Percentiles rank a stretch among this genome's conserved stretches.
phyloP scores from a whole-genome alignment of 2,797 vertebrate species.

The Aldrovandia affinis region DNA sequence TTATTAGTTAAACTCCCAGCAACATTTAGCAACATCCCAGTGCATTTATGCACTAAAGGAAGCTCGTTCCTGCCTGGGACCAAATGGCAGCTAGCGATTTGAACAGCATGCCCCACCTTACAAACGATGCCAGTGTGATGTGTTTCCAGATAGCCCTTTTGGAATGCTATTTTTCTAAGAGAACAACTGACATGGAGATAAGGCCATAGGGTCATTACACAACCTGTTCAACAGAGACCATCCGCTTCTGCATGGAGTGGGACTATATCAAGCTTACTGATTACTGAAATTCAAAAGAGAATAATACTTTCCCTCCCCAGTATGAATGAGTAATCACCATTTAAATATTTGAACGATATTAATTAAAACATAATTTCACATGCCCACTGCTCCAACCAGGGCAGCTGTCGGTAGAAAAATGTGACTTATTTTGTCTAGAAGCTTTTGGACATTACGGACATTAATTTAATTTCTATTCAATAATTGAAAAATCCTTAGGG shows the following conservation, averaged over 20 bases:
- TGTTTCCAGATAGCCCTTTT: neutral
- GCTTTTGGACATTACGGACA: no score
- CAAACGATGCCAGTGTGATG: neutral
- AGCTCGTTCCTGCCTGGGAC: neutral
- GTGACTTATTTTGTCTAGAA: no score
- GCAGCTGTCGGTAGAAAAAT: neutral
- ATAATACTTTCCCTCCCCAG: neutral
- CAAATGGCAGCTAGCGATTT: neutral
- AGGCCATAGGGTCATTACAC: neutral
- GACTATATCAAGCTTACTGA: neutral
- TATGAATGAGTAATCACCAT: neutral
- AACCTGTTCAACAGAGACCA: neutral
- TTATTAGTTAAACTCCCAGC: conserved; percentile 1
- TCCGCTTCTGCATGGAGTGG: neutral
- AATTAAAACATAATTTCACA: neutral
- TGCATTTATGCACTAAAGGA: neutral
- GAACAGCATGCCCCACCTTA: neutral
- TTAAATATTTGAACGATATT: neutral
- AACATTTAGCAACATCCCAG: neutral
- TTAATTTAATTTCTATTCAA: no score
- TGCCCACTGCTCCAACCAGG: neutral
- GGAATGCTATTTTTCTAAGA: neutral
- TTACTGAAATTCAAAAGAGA: neutral
- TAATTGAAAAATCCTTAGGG: no score
- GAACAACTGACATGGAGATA: neutral